Evolutionary conservation across 2,797 vertebrate genomes (phyloP).

Genomic region (Megalops cyprinoides): DNA sequence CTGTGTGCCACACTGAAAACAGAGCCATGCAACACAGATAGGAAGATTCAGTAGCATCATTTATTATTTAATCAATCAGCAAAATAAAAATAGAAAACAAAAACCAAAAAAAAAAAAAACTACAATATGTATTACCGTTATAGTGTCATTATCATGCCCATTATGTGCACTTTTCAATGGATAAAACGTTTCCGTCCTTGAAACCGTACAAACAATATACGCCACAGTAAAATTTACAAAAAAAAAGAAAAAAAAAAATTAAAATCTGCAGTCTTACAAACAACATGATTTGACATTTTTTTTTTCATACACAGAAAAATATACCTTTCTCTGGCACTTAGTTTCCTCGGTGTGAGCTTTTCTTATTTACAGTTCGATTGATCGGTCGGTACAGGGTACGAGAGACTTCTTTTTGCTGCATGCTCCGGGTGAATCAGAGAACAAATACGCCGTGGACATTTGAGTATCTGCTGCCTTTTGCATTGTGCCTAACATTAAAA

Average conservation of each 20-base stretch:
- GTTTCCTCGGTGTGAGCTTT: conserved; percentile 45
- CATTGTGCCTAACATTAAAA: conserved; percentile 45
- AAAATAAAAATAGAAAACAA: conserved; percentile 57
- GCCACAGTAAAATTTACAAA: conserved; percentile 56
- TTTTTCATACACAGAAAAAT: conserved; percentile 64
- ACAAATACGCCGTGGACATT: conserved; percentile 38
- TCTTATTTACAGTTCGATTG: conserved; percentile 54
- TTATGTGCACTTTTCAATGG: conserved; percentile 66
- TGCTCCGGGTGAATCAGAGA: conserved; percentile 46
- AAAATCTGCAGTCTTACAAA: conserved; percentile 57
- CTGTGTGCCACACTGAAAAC: background rate
- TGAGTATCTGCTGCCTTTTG: conserved; percentile 47
- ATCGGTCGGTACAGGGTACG: conserved; percentile 50
- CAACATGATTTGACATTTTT: conserved; percentile 59
- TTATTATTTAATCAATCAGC: conserved; percentile 68
- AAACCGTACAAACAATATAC: conserved; percentile 51
- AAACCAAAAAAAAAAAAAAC: conserved; percentile 41
- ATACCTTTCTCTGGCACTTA: conserved; percentile 65
- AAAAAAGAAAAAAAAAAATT: conserved; percentile 43
- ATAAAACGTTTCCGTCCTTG: conserved; percentile 49
- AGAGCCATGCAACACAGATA: background rate
- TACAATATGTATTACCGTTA: conserved; percentile 54
- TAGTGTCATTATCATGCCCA: conserved; percentile 60
- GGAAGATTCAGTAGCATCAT: conserved; percentile 64
- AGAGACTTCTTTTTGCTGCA: conserved; percentile 40